Conservation (phyloP, 2,888 invertebrate genomes). For the Saturnia pavonia region DNA sequence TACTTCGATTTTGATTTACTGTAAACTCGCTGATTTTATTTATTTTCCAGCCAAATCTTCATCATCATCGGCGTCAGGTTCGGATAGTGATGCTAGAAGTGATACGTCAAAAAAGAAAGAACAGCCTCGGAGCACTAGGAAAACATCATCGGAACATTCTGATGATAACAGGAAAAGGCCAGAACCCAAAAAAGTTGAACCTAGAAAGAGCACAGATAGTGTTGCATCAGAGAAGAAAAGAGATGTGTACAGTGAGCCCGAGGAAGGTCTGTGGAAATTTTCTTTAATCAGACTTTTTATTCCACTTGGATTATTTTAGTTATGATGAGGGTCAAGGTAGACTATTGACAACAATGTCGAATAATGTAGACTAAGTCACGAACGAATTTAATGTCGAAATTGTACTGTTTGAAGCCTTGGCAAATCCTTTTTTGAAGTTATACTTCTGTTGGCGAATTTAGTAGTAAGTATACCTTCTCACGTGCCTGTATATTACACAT, state of each 20-base stretch:
- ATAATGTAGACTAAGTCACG: no score
- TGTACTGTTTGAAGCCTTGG: no score
- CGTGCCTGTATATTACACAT: no score
- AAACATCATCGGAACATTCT: constrained; percentile 63
- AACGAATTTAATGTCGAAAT: no score
- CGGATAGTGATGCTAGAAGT: constrained; percentile 68
- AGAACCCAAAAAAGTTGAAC: constrained; percentile 64
- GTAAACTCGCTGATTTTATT: neutral
- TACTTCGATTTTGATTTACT: no score
- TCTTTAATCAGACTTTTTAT: neutral
- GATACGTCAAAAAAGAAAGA: constrained; percentile 67
- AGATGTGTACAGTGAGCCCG: constrained; percentile 87
- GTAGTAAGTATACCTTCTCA: no score
- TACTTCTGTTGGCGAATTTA: no score
- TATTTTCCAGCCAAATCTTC: constrained; percentile 59
- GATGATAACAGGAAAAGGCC: constrained; percentile 61
- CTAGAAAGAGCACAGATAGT: constrained; percentile 69
- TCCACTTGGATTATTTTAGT: no score
- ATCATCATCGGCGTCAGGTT: constrained; percentile 78
- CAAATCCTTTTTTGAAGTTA: no score
- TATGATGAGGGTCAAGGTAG: no score
- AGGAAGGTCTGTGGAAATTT: constrained; percentile 84
- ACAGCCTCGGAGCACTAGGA: constrained; percentile 57
- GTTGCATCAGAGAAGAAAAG: constrained; percentile 66
- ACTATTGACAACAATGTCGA: no score